Evolutionary conservation across 2,888 invertebrate genomes (phyloP).

Genomic region (Priocnemis perturbator): DNA sequence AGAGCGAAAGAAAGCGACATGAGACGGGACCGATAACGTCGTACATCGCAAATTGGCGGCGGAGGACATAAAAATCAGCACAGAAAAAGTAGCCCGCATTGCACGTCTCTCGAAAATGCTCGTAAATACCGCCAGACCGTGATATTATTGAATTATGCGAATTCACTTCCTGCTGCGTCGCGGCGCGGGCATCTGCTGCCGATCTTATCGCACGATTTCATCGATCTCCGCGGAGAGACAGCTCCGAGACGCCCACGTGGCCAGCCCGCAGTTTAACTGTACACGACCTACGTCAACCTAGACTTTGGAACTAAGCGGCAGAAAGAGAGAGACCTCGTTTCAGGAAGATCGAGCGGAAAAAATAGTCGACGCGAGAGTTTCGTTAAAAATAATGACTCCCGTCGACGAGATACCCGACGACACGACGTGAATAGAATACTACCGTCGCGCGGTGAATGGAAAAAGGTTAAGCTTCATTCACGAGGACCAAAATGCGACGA

Average conservation of each 20-base stretch:
- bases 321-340: conserved; percentile 25
- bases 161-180: not conserved
- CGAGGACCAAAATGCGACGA: too few species aligned
- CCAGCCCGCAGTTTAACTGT: conserved; percentile 27
- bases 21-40: not conserved
- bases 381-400: conserved; percentile 30
- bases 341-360: conserved; percentile 12
- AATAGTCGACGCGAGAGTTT: conserved; percentile 2
- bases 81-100: too few species aligned
- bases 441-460: not conserved
- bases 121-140: not conserved
- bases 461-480: too few species aligned
- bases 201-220: conserved; percentile 45
- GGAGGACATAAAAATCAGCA: too few species aligned
- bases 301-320: not conserved
- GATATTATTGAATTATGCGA: conserved; percentile 11
- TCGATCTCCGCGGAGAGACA: conserved; percentile 43
- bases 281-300: conserved; percentile 48
- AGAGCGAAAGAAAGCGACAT: not conserved
- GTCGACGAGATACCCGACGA: too few species aligned
- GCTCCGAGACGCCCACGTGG: conserved; percentile 40
- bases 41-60: too few species aligned
- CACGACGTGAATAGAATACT: not conserved
- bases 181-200: conserved; percentile 20
- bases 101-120: too few species aligned